phyloP scores from a whole-genome alignment of 1,140 invertebrate species.

The Conus ventricosus region DNA sequence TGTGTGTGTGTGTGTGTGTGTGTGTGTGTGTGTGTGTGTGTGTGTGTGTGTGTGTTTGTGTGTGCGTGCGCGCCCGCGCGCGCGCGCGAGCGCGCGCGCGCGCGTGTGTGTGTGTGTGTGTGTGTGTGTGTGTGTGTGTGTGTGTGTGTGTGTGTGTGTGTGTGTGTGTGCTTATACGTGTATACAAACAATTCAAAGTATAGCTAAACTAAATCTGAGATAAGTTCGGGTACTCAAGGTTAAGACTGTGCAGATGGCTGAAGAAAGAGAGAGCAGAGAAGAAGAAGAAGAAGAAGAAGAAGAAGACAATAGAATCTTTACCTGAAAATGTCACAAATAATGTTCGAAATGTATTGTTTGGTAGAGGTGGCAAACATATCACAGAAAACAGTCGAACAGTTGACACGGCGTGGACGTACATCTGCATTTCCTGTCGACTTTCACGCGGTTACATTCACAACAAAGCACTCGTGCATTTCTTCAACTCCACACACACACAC shows the following conservation, averaged over 20 bases:
- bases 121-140: background rate
- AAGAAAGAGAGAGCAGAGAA: background rate
- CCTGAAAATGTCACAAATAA: no score
- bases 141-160: background rate
- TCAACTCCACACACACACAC: background rate
- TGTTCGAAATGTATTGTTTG: no score
- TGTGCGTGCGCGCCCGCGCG: no score
- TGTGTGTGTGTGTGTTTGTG: background rate
- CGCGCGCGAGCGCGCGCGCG: no score
- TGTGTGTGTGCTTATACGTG: background rate
- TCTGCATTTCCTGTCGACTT: no score
- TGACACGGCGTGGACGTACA: no score
- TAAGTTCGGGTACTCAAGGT: background rate
- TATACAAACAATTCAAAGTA: background rate
- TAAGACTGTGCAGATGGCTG: background rate
- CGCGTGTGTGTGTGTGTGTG: background rate
- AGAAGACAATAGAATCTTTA: background rate
- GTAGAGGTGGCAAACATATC: background rate
- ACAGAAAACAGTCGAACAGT: background rate
- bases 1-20: background rate
- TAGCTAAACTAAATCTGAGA: background rate
- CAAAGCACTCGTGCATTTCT: background rate
- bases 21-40: background rate
- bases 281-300: background rate
- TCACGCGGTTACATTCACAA: background rate